These are phyloP conservation scores for Arvicanthis niloticus DNA, from an alignment of 2,113 vertebrate genomes.

Conservation along the genomic window DNA sequence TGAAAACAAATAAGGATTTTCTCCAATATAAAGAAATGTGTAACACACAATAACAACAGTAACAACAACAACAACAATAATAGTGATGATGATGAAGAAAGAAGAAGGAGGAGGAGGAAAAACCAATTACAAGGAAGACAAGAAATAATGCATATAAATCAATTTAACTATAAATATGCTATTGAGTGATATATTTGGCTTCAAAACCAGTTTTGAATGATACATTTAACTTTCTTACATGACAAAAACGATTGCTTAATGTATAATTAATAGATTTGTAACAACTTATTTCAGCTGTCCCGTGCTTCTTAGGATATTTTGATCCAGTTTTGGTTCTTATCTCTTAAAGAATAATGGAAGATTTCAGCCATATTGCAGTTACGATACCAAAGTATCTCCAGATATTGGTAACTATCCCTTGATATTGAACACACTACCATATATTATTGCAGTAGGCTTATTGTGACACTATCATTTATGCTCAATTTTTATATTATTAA, in stretches of 20 bases:
- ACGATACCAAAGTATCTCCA: not conserved
- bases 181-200: not conserved
- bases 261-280: not conserved
- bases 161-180: not conserved
- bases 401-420: not conserved
- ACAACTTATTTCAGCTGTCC: not conserved
- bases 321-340: not conserved
- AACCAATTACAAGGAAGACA: constrained; percentile 2
- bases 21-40: not conserved
- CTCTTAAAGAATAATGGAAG: not conserved
- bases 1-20: not conserved
- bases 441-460: not conserved
- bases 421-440: not conserved
- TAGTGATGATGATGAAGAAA: not conserved
- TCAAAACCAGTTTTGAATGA: not conserved
- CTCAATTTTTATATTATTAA: not conserved
- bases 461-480: not conserved
- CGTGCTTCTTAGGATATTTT: not conserved
- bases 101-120: too few species aligned
- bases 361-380: not conserved
- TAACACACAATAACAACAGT: not conserved
- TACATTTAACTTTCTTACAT: not conserved
- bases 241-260: not conserved
- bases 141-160: not conserved
- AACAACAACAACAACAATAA: not conserved